These are phyloP conservation scores for Leistus spinibarbis DNA, from an alignment of 2,888 invertebrate genomes.

Conservation along the genomic window DNA sequence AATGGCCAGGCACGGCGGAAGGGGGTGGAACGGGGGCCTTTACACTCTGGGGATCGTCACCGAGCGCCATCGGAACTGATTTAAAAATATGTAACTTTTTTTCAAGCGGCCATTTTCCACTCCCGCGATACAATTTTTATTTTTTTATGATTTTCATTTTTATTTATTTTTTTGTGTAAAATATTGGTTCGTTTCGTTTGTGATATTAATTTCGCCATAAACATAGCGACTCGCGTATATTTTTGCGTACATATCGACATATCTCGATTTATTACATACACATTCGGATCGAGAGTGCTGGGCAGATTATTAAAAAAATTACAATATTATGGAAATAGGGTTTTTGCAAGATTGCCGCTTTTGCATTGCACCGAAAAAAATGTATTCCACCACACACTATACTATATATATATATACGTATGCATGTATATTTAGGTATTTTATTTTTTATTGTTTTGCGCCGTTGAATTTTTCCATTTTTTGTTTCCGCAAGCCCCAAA, in stretches of 20 bases:
- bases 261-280: constrained; percentile 35
- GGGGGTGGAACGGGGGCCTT: not conserved
- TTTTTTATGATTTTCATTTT: constrained; percentile 1
- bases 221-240: constrained; percentile 24
- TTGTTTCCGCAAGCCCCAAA: constrained; percentile 13
- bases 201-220: constrained; percentile 39
- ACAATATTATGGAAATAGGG: constrained; percentile 39
- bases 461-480: constrained; percentile 25
- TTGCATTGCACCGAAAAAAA: not conserved
- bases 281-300: constrained; percentile 11
- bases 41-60: not conserved
- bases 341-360: constrained; percentile 37
- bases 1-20: not conserved
- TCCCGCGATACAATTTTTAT: not conserved
- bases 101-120: not conserved
- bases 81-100: constrained; percentile 34
- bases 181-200: constrained; percentile 30
- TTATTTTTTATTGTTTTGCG: too few species aligned
- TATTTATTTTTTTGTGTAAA: constrained; percentile 2
- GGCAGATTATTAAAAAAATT: constrained; percentile 38
- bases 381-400: not conserved
- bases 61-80: constrained; percentile 24
- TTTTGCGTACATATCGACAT: constrained; percentile 24
- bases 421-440: too few species aligned
- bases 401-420: too few species aligned